Evolutionary conservation across 2,113 vertebrate genomes (phyloP), one percentile per base, ranked within the genome.

Genomic region (Eulacestoma nigropectus): DNA sequence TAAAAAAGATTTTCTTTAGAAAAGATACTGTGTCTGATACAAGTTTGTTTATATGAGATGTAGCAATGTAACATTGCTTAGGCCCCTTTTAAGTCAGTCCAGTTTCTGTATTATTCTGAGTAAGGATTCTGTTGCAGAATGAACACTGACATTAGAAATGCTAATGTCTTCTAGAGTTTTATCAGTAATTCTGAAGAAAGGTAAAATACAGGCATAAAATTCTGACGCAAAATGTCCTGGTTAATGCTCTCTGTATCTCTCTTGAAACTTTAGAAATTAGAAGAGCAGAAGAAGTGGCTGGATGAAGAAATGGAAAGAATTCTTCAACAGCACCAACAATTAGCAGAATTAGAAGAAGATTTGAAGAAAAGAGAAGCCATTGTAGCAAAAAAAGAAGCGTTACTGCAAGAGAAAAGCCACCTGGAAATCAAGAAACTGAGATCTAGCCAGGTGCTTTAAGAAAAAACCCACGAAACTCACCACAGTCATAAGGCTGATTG

Each of bases 281-380:
- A 99, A 97, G 97, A 98, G 42, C 87, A 97, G 95, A 97, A 96
- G 94, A 97, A 96, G 94, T 99, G 98, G 98, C 94, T 99, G 88
- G 99, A 99, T 96, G 98, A 99, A 96, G 98, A 99, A 96, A 98
- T 99, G 77, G 99, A 99, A 95, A 97, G 94, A 89, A 98, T 98
- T 93, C 96, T 99, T 76, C 98, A 98, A 85, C 98, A 98, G 76
- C 98, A 98, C 73, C 98, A 98, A 87, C 97, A 98, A 78, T 89
- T 99, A 92, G 97, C 96, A 91, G 97, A 98, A 94, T 96, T 99
- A 89, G 97, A 99, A 94, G 98, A 99, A 93, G 99, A 99, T 87
- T 96, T 99, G 93, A 98, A 97, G 96, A 98, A 98, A 92, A 98
- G 98, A 84, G 98, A 99, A 96, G 98, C 98, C 81, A 98, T 99